These are phyloP conservation scores for Lepas anatifera DNA, from an alignment of 2,888 invertebrate genomes.

Conservation along the genomic window DNA sequence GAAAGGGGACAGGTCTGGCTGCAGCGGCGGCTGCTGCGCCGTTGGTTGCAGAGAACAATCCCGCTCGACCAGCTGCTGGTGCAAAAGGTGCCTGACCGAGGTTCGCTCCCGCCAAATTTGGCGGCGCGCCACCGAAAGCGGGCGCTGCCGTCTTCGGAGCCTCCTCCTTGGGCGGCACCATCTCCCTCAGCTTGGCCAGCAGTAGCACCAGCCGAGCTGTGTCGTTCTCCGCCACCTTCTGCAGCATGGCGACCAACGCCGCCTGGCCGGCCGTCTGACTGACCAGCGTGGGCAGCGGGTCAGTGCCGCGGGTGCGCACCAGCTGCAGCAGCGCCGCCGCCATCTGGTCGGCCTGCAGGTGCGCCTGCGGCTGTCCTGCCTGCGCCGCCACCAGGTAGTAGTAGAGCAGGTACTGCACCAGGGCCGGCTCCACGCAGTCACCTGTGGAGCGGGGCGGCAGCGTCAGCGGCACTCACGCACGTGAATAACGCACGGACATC, in stretches of 20 bases:
- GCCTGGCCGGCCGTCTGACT: conserved; percentile 1
- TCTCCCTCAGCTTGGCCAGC: background rate
- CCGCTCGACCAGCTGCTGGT: too few species aligned
- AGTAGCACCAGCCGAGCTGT: background rate
- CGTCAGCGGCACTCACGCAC: too few species aligned
- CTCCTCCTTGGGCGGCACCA: background rate
- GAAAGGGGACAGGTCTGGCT: too few species aligned
- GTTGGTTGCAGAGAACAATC: too few species aligned
- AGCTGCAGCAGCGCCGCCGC: conserved; percentile 1
- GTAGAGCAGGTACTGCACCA: conserved; percentile 5
- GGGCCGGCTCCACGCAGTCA: background rate
- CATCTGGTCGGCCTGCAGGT: background rate
- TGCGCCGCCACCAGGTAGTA: background rate
- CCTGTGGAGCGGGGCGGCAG: background rate
- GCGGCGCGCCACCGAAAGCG: background rate
- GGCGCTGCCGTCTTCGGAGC: background rate
- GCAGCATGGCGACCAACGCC: conserved; percentile 5
- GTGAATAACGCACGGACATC: too few species aligned
- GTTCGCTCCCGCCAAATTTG: too few species aligned
- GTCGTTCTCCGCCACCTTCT: background rate
- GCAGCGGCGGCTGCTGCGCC: too few species aligned
- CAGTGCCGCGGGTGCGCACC: background rate
- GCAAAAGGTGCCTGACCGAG: too few species aligned
- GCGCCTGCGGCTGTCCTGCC: background rate
- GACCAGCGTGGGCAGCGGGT: background rate